Evolutionary conservation across 2,888 invertebrate species (phyloP).

Genomic region (Suillia variegata): DNA sequence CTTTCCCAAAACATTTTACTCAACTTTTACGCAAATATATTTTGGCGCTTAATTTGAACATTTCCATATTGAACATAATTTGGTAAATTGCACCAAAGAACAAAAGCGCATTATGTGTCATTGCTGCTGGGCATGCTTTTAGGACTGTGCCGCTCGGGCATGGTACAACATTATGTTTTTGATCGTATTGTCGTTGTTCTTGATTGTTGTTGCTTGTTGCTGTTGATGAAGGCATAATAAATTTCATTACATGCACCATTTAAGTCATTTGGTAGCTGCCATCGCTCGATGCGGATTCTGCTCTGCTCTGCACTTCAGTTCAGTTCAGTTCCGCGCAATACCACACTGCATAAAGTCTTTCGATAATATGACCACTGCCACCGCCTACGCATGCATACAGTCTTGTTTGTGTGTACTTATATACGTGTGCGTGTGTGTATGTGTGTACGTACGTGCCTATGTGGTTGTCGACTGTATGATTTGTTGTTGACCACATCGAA

Average conservation of each 20-base stretch:
- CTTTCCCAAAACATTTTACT: no score
- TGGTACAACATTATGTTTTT: no score
- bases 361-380: background rate
- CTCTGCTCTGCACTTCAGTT: no score
- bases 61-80: no score
- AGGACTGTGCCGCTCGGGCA: no score
- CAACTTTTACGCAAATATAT: no score
- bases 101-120: no score
- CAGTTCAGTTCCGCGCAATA: background rate
- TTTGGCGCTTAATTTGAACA: no score
- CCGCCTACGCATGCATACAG: background rate
- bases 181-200: background rate
- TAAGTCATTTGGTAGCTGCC: background rate
- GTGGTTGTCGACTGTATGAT: background rate
- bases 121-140: no score
- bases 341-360: background rate
- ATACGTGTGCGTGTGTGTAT: no score
- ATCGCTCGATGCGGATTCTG: background rate
- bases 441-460: no score
- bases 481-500: background rate
- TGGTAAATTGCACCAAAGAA: no score
- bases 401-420: background rate
- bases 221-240: background rate
- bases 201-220: background rate
- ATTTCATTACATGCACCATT: background rate